These are phyloP conservation scores for Orcinus orca DNA, from an alignment of 2,113 vertebrate genomes.

Conservation along the genomic window DNA sequence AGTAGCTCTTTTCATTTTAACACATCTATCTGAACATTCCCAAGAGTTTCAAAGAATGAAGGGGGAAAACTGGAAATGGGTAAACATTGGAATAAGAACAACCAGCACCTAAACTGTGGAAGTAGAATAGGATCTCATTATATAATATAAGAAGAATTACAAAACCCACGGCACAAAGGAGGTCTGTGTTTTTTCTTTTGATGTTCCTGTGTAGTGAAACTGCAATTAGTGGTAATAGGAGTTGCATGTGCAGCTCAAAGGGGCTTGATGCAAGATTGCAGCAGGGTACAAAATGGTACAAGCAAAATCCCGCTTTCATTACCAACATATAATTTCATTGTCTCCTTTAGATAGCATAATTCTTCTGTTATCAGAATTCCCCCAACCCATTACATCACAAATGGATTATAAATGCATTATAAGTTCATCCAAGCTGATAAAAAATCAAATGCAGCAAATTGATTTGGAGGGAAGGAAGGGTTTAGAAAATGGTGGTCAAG, in stretches of 20 bases:
- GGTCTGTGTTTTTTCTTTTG: conserved; percentile 43
- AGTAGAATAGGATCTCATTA: conserved; percentile 32
- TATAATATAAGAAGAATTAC: conserved; percentile 30
- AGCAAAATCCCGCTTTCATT: conserved; percentile 41
- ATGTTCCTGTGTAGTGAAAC: not conserved
- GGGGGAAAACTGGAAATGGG: not conserved
- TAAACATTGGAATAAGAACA: conserved; percentile 56
- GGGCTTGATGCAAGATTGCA: not conserved
- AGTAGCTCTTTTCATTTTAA: conserved; percentile 24
- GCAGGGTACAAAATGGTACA: conserved; percentile 17
- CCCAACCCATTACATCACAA: conserved; percentile 31
- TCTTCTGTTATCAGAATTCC: conserved; percentile 61
- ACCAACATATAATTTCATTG: conserved; percentile 58
- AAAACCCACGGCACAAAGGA: conserved; percentile 26
- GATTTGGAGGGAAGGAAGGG: conserved; percentile 31
- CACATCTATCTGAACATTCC: not conserved
- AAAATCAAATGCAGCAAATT: conserved; percentile 57
- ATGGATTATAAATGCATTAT: conserved; percentile 58
- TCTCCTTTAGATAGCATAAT: conserved; percentile 38
- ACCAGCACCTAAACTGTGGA: conserved; percentile 17
- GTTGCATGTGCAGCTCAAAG: conserved; percentile 40
- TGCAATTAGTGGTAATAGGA: conserved; percentile 30
- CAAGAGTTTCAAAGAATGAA: not conserved
- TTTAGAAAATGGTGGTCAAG: conserved; percentile 22
- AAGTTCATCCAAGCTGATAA: conserved; percentile 51